Conservation (phyloP, 2,113 vertebrate species). For the Rhizomys pruinosus region DNA sequence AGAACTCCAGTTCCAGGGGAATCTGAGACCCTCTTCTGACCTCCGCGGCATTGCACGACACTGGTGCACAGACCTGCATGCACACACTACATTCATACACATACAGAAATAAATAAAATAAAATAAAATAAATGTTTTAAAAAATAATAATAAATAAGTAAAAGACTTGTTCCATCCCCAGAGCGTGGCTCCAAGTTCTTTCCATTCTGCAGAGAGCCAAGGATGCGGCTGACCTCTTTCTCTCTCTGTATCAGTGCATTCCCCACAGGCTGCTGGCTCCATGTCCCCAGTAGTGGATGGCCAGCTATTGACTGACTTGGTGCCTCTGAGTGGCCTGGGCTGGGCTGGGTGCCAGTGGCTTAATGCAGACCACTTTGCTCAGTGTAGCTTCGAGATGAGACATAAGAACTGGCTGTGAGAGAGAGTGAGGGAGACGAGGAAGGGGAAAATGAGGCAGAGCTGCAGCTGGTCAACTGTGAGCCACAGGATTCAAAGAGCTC, state of each 20-base stretch:
- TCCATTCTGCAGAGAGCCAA: neutral
- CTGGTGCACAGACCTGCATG: no score
- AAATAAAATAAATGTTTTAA: no score
- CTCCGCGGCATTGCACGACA: no score
- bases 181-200: neutral
- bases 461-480: neutral
- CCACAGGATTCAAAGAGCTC: neutral
- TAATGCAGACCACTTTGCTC: neutral
- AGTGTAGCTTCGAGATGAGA: neutral
- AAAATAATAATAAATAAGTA: neutral
- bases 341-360: constrained; percentile 8
- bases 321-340: constrained; percentile 15
- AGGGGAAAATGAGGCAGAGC: neutral
- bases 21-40: no score
- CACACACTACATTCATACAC: no score
- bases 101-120: no score
- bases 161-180: neutral
- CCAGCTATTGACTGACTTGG: neutral
- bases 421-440: neutral
- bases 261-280: neutral
- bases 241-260: neutral
- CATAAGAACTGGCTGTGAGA: neutral
- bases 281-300: constrained; percentile 9
- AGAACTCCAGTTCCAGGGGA: no score
- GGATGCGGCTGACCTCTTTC: neutral